phyloP scores from a whole-genome alignment of 2,113 vertebrate genomes.

The Protobothrops flavoviridis region DNA sequence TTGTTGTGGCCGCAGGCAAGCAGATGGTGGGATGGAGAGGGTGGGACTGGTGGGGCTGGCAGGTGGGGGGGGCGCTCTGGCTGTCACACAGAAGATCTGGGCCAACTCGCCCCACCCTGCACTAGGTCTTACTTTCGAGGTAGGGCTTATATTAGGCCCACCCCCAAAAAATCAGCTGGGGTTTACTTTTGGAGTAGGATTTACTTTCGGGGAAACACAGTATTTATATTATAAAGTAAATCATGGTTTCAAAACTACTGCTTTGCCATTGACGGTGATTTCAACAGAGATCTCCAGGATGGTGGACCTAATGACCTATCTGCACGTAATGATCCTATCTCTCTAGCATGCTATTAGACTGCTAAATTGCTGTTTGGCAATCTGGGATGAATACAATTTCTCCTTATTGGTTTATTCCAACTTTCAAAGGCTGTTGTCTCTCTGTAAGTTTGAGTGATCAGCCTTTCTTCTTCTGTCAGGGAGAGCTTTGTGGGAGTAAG shows the following conservation, averaged over 20 bases:
- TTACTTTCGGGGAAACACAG: too few relatives aligned
- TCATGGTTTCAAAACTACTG: neutral
- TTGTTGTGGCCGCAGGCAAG: too few relatives aligned
- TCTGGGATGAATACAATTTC: neutral
- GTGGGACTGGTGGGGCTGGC: too few relatives aligned
- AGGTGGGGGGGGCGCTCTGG: rapidly evolving
- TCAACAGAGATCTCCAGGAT: neutral
- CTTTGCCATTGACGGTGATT: neutral
- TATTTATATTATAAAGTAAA: neutral
- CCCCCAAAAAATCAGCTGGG: too few relatives aligned
- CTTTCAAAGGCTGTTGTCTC: neutral
- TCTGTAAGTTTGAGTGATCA: neutral
- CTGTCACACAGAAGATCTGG: too few relatives aligned
- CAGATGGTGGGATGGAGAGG: too few relatives aligned
- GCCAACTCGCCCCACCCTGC: too few relatives aligned
- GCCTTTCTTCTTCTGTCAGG: neutral
- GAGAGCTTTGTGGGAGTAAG: neutral
- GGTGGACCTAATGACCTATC: neutral
- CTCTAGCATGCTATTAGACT: neutral
- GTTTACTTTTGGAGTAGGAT: too few relatives aligned
- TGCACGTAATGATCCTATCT: neutral
- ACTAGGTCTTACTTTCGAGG: too few relatives aligned
- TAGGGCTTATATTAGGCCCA: too few relatives aligned
- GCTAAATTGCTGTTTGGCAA: neutral
- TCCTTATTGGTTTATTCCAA: neutral